A percentile compares a stretch with the other conserved stretches of the same genome.
Evolutionary conservation across 2,113 vertebrate species (phyloP).

Genomic region (Talpa occidentalis): DNA sequence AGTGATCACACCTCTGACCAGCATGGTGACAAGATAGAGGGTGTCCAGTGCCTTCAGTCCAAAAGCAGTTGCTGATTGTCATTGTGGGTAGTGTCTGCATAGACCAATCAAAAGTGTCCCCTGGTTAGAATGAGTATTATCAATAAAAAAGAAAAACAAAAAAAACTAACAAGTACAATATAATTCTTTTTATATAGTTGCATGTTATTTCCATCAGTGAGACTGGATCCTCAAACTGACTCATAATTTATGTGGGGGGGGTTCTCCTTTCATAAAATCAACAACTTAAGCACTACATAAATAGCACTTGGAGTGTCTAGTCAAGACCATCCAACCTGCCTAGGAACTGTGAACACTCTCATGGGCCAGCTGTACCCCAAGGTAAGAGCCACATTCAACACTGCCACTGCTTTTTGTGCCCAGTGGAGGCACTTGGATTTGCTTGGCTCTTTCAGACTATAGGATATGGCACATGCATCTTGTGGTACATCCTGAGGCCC

Average conservation of each 20-base stretch:
- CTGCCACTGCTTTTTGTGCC: not conserved
- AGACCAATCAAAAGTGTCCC: not conserved
- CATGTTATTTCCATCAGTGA: not conserved
- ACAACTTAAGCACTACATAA: not conserved
- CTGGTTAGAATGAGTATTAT: not conserved
- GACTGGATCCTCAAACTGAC: not conserved
- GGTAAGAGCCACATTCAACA: not conserved
- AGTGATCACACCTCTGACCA: not conserved
- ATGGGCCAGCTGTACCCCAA: not conserved
- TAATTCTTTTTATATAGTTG: not conserved
- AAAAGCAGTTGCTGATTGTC: not conserved
- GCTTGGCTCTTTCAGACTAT: not conserved
- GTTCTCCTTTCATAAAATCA: conserved; percentile 6
- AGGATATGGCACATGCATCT: too few species aligned
- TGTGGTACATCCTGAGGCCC: not conserved
- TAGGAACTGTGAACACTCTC: not conserved
- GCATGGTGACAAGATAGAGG: fast-evolving
- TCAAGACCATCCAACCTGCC: not conserved
- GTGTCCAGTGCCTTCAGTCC: too few species aligned
- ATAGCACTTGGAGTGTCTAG: not conserved
- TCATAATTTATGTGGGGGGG: not conserved
- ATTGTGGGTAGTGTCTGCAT: not conserved
- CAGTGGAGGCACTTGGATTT: not conserved
- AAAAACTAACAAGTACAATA: not conserved
- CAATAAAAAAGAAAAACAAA: not conserved